Evolutionary conservation across 2,888 invertebrate genomes (phyloP).

Genomic region (Tricholauxania praeusta): DNA sequence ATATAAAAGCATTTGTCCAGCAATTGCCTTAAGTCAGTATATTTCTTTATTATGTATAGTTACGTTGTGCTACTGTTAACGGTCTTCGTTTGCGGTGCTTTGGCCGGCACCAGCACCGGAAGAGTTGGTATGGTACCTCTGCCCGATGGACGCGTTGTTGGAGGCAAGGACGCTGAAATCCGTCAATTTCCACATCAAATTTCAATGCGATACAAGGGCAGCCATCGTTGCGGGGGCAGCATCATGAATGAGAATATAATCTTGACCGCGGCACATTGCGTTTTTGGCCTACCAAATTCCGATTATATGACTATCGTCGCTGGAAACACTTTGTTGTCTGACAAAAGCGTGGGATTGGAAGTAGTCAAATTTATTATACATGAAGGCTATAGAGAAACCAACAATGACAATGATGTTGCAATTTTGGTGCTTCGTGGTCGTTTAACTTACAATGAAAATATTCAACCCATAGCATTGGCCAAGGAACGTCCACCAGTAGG

Average conservation of each 20-base stretch:
- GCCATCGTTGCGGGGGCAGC: constrained; percentile 60
- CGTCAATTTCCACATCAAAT: constrained; percentile 56
- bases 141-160: constrained; percentile 60
- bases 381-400: constrained; percentile 70
- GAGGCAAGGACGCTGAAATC: constrained; percentile 52
- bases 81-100: constrained; percentile 11
- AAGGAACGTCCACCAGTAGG: constrained; percentile 60
- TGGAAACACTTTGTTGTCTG: constrained; percentile 51
- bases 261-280: constrained; percentile 59
- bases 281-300: constrained; percentile 40
- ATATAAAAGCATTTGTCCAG: constrained; percentile 11
- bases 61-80: constrained; percentile 26
- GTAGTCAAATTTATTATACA: constrained; percentile 70
- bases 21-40: background rate
- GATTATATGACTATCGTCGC: constrained; percentile 52
- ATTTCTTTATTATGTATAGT: constrained; percentile 30
- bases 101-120: constrained; percentile 29
- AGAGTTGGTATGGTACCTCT: constrained; percentile 44
- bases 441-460: constrained; percentile 69
- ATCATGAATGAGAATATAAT: constrained; percentile 50
- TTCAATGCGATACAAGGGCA: constrained; percentile 55
- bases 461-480: constrained; percentile 73
- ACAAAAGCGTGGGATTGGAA: constrained; percentile 58
- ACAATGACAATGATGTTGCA: constrained; percentile 73
- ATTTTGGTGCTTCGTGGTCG: constrained; percentile 70